phyloP scores from a whole-genome alignment of 2,113 vertebrate species.

The Tychaedon coryphoeus region DNA sequence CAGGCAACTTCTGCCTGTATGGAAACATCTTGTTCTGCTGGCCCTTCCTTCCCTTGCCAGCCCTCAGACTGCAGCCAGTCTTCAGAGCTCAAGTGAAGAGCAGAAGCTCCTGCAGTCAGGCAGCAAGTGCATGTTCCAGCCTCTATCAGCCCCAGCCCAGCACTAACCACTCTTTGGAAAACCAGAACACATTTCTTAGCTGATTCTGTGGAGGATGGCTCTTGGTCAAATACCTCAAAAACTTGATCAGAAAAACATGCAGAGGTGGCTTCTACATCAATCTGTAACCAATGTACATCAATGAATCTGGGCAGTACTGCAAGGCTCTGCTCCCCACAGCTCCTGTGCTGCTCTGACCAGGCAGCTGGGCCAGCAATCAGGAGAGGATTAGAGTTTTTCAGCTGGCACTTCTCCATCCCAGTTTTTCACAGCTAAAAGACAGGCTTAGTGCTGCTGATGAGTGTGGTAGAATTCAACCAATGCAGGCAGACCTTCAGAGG shows the following conservation, averaged over 20 bases:
- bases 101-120: background rate
- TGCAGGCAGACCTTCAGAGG: background rate
- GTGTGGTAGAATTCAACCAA: background rate
- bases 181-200: background rate
- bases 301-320: rapidly evolving
- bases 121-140: background rate
- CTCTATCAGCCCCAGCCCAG: background rate
- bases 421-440: background rate
- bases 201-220: background rate
- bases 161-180: background rate
- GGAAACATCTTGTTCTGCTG: background rate
- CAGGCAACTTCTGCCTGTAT: background rate
- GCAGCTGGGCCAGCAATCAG: background rate
- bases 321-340: rapidly evolving
- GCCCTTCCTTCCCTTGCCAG: background rate
- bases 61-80: background rate
- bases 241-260: background rate
- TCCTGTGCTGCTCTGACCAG: background rate
- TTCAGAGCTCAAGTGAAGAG: background rate
- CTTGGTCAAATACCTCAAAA: background rate
- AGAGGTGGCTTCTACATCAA: background rate
- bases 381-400: background rate
- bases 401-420: background rate
- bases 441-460: background rate
- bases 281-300: no score